Percentiles rank a stretch among this genome's conserved stretches.
Conservation (phyloP, 1,140 invertebrate species). For the Phortica variegata region DNA sequence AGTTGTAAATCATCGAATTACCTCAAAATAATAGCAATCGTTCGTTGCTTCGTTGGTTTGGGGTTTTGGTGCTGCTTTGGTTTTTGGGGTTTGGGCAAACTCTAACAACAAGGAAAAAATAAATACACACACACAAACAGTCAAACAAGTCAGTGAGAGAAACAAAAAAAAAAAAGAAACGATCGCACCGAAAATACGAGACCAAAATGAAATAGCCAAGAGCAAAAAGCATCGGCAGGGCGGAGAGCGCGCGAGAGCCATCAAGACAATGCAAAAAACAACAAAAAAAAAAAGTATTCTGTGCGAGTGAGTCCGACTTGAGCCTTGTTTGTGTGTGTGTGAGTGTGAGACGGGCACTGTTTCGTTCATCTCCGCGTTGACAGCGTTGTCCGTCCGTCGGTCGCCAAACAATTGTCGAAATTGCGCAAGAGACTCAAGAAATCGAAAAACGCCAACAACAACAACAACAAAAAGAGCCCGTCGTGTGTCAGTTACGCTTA, state of each 20-base stretch:
- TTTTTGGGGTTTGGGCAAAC: constrained; percentile 17
- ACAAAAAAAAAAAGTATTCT: background rate
- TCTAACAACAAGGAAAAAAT: too few relatives aligned
- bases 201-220: constrained; percentile 41
- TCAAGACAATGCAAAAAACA: background rate
- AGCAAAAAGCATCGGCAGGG: constrained; percentile 14
- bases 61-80: constrained; percentile 1
- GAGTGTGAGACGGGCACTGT: constrained; percentile 10
- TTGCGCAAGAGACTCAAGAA: constrained; percentile 39
- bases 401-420: constrained; percentile 31
- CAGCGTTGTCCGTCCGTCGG: background rate
- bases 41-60: constrained; percentile 27
- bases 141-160: too few relatives aligned
- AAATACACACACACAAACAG: too few relatives aligned
- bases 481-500: constrained; percentile 54
- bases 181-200: background rate
- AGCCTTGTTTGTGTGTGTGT: background rate
- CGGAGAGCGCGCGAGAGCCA: background rate
- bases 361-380: background rate
- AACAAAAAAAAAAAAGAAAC: too few relatives aligned
- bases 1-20: constrained; percentile 54
- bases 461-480: constrained; percentile 25
- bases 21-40: constrained; percentile 53
- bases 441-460: constrained; percentile 18
- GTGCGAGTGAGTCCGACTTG: constrained; percentile 5